Evolutionary conservation across 2,888 invertebrate genomes (phyloP).

Genomic region (Drosophila seclusa): DNA sequence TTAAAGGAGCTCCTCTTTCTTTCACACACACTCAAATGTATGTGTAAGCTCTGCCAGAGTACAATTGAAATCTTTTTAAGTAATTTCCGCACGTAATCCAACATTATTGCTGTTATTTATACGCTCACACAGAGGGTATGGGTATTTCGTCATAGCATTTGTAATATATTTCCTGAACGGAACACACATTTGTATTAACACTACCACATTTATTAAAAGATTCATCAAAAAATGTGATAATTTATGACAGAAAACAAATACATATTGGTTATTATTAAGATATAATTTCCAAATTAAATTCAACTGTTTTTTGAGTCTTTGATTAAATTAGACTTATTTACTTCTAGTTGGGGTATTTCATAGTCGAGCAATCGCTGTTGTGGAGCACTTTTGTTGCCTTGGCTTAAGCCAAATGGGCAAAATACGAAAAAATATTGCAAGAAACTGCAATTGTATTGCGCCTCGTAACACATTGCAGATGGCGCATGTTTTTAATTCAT

Average conservation of each 20-base stretch:
- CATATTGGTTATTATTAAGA: neutral
- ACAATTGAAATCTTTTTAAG: conserved; percentile 82
- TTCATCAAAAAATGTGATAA: neutral
- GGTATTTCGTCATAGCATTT: neutral
- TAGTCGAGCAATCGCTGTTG: neutral
- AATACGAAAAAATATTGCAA: conserved; percentile 30
- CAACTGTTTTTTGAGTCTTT: neutral
- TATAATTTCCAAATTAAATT: neutral
- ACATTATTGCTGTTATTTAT: conserved; percentile 66
- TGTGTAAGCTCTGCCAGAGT: conserved; percentile 14
- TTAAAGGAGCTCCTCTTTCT: conserved; percentile 25
- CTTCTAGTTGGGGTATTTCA: neutral
- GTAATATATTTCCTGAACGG: conserved; percentile 5
- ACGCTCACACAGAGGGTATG: conserved; percentile 14
- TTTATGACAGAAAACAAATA: neutral
- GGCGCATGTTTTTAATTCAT: conserved; percentile 76
- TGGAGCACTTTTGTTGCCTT: conserved; percentile 12
- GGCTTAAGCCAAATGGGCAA: conserved; percentile 55
- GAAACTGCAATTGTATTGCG: conserved; percentile 39
- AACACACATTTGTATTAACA: neutral
- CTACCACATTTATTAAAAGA: neutral
- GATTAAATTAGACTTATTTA: neutral
- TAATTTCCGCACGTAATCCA: conserved; percentile 83
- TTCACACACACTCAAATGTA: conserved; percentile 19
- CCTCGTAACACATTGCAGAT: conserved; percentile 73